phyloP scores from a whole-genome alignment of 2,888 invertebrate genomes.

The Ametastegia equiseti region DNA sequence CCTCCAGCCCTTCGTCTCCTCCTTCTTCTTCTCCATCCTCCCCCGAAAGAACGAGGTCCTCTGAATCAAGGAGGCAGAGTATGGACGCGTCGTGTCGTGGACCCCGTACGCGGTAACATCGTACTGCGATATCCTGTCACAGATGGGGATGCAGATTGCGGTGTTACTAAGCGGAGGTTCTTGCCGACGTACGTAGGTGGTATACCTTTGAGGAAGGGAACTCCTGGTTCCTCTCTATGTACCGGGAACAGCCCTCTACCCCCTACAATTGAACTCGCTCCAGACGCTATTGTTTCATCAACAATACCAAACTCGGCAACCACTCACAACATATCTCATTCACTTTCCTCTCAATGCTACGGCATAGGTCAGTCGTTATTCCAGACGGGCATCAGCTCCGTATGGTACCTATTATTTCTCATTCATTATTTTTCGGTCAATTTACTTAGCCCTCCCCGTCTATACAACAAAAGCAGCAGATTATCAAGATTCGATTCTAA shows the following conservation, averaged over 20 bases:
- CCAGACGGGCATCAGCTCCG: not conserved
- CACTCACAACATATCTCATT: constrained; percentile 72
- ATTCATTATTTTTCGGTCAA: constrained; percentile 23
- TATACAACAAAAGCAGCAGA: not conserved
- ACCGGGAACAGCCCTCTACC: constrained; percentile 15
- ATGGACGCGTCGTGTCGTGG: constrained; percentile 29
- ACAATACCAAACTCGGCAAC: constrained; percentile 70
- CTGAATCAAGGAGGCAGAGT: constrained; percentile 32
- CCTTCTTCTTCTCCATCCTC: not conserved
- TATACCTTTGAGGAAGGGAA: constrained; percentile 21
- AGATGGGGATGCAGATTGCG: constrained; percentile 44
- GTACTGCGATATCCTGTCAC: constrained; percentile 47
- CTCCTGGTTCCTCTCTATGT: constrained; percentile 20
- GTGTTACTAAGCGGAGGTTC: constrained; percentile 47
- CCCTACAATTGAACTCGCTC: constrained; percentile 50
- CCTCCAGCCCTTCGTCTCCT: not conserved
- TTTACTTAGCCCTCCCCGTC: too few relatives aligned
- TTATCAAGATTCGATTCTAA: not conserved
- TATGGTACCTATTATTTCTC: constrained; percentile 16
- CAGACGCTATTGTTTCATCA: constrained; percentile 73
- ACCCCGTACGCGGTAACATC: constrained; percentile 39
- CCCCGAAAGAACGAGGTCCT: not conserved
- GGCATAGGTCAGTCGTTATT: constrained; percentile 24
- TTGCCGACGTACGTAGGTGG: constrained; percentile 24
- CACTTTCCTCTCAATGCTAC: constrained; percentile 68